Evolutionary conservation across 1,140 invertebrate species (phyloP).

Genomic region (Lepeophtheirus salmonis): DNA sequence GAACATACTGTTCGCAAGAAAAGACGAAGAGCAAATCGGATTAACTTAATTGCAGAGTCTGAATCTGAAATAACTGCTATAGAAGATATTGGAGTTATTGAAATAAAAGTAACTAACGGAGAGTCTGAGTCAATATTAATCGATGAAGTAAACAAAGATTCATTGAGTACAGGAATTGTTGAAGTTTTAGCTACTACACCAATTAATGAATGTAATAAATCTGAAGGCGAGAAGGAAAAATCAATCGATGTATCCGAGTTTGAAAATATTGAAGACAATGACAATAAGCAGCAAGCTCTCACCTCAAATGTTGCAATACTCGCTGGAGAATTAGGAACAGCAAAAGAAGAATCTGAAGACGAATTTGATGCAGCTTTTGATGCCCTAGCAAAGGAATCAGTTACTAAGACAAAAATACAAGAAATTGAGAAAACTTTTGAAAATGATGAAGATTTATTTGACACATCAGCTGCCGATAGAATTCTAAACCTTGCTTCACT

Average conservation of each 20-base stretch:
- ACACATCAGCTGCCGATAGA: slow-evolving; percentile 11
- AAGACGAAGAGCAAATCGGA: slow-evolving; percentile 13
- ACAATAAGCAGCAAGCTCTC: neutral
- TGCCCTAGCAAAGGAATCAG: slow-evolving; percentile 16
- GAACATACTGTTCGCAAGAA: slow-evolving; percentile 14
- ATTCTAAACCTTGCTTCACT: slow-evolving; percentile 16
- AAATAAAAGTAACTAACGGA: neutral
- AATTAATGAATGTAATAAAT: slow-evolving; percentile 1
- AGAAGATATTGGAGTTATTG: slow-evolving; percentile 11
- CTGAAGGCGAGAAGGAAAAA: too few relatives aligned
- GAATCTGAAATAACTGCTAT: slow-evolving; percentile 11
- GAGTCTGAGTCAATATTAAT: neutral
- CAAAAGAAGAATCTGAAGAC: slow-evolving; percentile 12
- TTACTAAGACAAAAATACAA: slow-evolving; percentile 6
- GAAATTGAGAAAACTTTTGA: slow-evolving; percentile 15
- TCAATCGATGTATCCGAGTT: slow-evolving; percentile 11
- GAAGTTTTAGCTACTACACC: slow-evolving; percentile 6
- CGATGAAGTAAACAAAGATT: slow-evolving; percentile 1
- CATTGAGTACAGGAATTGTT: neutral
- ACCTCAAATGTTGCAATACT: slow-evolving; percentile 17
- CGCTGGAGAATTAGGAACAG: slow-evolving; percentile 8
- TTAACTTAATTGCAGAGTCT: slow-evolving; percentile 16
- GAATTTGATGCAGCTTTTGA: slow-evolving; percentile 19
- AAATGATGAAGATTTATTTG: slow-evolving; percentile 15
- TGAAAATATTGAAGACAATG: slow-evolving; percentile 5